Evolutionary conservation across 2,888 invertebrate species (phyloP).

Genomic region (Drosophila picticornis): DNA sequence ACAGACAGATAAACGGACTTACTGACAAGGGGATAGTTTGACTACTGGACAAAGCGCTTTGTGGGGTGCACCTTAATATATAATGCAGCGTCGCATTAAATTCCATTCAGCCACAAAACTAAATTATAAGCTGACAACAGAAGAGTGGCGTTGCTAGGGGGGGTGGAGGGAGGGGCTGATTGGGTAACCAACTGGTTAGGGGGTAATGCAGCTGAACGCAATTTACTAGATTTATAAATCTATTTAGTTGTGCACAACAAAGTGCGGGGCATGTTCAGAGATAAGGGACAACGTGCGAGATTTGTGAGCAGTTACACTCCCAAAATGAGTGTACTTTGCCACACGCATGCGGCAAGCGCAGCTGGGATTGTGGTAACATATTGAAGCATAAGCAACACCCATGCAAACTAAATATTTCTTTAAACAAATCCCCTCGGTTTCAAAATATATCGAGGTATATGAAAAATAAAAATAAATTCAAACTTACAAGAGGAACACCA

Average conservation of each 20-base stretch:
- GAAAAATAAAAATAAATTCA: background rate
- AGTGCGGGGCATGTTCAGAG: slow-evolving; percentile 23
- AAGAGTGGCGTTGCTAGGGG: background rate
- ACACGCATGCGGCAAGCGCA: background rate
- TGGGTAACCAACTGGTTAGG: background rate
- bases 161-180: background rate
- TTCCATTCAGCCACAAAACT: slow-evolving; percentile 40
- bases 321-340: background rate
- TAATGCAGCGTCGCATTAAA: slow-evolving; percentile 42
- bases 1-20: slow-evolving; percentile 5
- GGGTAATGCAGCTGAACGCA: slow-evolving; percentile 43
- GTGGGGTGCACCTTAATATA: slow-evolving; percentile 36
- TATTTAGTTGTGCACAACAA: slow-evolving; percentile 48
- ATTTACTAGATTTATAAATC: slow-evolving; percentile 62
- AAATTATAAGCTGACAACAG: slow-evolving; percentile 48
- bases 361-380: background rate
- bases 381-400: background rate
- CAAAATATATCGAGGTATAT: background rate
- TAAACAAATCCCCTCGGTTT: background rate
- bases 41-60: background rate
- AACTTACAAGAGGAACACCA: background rate
- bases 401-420: background rate
- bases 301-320: slow-evolving; percentile 13
- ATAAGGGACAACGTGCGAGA: slow-evolving; percentile 26
- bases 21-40: slow-evolving; percentile 2